These are phyloP conservation scores for Lepus europaeus DNA, from an alignment of 2,113 vertebrate genomes.

Conservation along the genomic window DNA sequence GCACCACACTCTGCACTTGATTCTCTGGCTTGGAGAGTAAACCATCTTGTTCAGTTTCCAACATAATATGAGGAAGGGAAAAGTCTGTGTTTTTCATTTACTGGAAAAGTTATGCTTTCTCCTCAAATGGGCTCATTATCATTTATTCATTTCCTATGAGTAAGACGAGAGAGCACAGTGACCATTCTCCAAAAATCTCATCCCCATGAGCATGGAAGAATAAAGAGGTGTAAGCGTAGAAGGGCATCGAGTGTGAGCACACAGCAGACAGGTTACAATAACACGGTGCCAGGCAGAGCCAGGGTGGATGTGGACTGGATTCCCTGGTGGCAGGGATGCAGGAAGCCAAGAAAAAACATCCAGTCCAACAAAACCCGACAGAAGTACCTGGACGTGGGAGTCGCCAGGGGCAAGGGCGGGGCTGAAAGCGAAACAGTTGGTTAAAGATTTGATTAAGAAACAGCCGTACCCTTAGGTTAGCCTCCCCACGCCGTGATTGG, in stretches of 20 bases:
- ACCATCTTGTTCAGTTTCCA: neutral
- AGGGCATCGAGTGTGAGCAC: neutral
- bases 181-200: slow-evolving; percentile 7
- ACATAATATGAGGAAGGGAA: neutral
- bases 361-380: neutral
- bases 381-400: neutral
- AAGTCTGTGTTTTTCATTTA: slow-evolving; percentile 6
- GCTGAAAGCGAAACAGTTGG: neutral
- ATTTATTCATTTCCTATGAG: slow-evolving; percentile 11
- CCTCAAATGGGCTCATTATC: neutral
- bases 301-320: neutral
- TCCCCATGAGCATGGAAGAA: neutral
- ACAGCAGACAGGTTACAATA: neutral
- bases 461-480: neutral
- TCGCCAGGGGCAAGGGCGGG: neutral
- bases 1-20: neutral
- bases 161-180: neutral
- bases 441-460: neutral
- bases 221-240: neutral
- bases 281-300: neutral
- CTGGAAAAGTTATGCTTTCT: neutral
- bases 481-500: neutral
- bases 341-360: neutral
- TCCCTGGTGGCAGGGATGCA: neutral
- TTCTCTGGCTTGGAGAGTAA: neutral